Evolutionary conservation across 2,113 vertebrate genomes (phyloP), one percentile per base, ranked within the genome.

Genomic region (Addax nasomaculatus): DNA sequence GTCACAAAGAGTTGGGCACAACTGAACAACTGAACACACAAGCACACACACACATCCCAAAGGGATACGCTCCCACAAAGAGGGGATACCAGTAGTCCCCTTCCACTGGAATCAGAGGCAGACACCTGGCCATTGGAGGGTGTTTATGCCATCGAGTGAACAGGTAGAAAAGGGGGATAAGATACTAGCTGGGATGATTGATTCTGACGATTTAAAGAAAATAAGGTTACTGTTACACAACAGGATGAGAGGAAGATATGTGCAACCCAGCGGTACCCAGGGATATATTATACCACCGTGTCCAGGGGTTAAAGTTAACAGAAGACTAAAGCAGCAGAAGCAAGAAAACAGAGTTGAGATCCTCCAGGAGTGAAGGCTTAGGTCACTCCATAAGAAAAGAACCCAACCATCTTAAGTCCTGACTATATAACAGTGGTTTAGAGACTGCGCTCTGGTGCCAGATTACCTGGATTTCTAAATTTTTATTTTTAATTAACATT

Each of bases 1-100:
- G 36, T 25, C 0, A 0, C 21, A 7, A 39, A 39, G 67, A 73
- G 67, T 39, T 2, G 1, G 36, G 36, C 67, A 73, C 11, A 0
- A 6, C n/a, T 23, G 19, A 70, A 39, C 5, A 12, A 39, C 19
- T 39, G 67, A 23, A 73, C 36, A 25, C 1, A 0, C 10, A 73
- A 39, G 36, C 0, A 39, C 67, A 39, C 36, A 39, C 36, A 13
- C 67, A 73, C 36, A 25, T 73, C 19, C 67, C 19, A 13, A 39
- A 21, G 21, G 21, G 36, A 73, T 39, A 6, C 5, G 10, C 43
- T 45, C 36, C 29, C 1, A 7, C 9, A n/a, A 84, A 70, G 47
- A 85, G 21, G 17, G 79, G 33, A 60, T 2, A 29, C 39, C 47
- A 45, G 2, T 10, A 60, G 55, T 16, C 60, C n/a, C 30, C 16